Evolutionary conservation across 2,113 vertebrate species (phyloP).

Genomic region (Corydoras maculifer): DNA sequence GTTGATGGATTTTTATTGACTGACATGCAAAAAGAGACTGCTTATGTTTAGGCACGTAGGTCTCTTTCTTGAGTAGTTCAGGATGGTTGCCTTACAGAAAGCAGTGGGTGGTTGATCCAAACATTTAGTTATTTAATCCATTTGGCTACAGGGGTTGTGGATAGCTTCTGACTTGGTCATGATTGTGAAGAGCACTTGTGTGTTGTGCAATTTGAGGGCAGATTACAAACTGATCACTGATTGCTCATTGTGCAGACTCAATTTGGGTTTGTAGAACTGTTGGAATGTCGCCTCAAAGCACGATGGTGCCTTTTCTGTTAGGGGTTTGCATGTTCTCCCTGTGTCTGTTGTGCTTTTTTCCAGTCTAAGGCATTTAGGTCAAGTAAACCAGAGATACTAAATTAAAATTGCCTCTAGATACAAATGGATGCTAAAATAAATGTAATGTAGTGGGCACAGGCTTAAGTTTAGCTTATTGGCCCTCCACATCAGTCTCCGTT

Average conservation of each 20-base stretch:
- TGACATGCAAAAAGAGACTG: slow-evolving; percentile 33
- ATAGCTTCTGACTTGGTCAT: slow-evolving; percentile 42
- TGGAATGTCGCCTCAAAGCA: neutral
- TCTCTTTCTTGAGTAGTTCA: slow-evolving; percentile 26
- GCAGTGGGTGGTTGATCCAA: slow-evolving; percentile 45
- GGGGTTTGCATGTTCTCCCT: too few relatives aligned
- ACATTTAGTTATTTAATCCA: slow-evolving; percentile 46
- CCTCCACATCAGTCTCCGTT: too few relatives aligned
- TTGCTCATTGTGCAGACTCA: slow-evolving; percentile 27
- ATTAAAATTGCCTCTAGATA: too few relatives aligned
- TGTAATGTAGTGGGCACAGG: too few relatives aligned
- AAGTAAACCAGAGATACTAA: too few relatives aligned
- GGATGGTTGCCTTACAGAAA: slow-evolving; percentile 31
- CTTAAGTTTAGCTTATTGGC: too few relatives aligned
- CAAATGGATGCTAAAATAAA: too few relatives aligned
- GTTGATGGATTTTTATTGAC: slow-evolving; percentile 35
- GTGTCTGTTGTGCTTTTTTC: too few relatives aligned
- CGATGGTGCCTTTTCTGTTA: too few relatives aligned
- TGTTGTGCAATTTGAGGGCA: neutral
- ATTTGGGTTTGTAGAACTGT: slow-evolving; percentile 25
- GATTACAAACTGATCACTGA: slow-evolving; percentile 20
- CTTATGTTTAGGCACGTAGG: slow-evolving; percentile 36
- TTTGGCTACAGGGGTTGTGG: slow-evolving; percentile 35
- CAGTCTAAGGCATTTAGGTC: too few relatives aligned
- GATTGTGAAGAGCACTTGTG: slow-evolving; percentile 25